Base-by-base conservation (phyloP, 1,140 invertebrate species). In the Anoplophora glabripennis region DNA sequence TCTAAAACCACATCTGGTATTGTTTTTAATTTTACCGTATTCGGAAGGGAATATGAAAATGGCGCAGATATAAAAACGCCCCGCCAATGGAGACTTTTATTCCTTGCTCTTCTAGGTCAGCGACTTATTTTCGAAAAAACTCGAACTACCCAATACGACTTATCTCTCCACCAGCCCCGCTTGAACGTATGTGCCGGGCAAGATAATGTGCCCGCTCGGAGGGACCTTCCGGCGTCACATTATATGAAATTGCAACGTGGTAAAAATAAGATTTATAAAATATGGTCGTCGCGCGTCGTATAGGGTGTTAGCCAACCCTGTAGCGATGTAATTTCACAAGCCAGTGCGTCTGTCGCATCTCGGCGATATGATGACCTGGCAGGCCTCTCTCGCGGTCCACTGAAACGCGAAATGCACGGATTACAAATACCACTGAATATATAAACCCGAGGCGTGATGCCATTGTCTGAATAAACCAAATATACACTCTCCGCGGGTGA, bases 301-400 rank as follows among this genome's bases (percentile, higher is more conserved):
- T 35, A 10, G 48, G 48, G 48, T 14, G 14, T 35, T 14, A 35
- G 12, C 42, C 52, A 18, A 53, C 53, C 53, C 59, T 61, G 54
- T 57, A 57, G 53, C 53, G 45, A 54, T 52, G 59, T 61, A 61
- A 61, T 61, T 61, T 61, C 59, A 61, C 59, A 52, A 61, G 47
- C 45, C 54, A 57, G 48, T 61, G 59, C 37, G 46, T 61, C 59
- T 61, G 59, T 61, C 59, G 53, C 53, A 48, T 36, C 51, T 40
- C 21, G 35, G 46, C 55, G 54, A 61, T 61, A 57, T 61, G 53
- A 61, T 57, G 59, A 57, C 53, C 54, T 56, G 47, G 59, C 59
- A 41, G 35, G 48, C 11, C 21, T 48, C 34, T 14, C 46, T 33
- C 21, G 12, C 38, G 38, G 9, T 35, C 34, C 57, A 17, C 9